A percentile compares a stretch with the other conserved stretches of the same genome.
Evolutionary conservation across 64 coral and sea anemone species (phyloP).

Genomic region (Cladopsammia gracilis): DNA sequence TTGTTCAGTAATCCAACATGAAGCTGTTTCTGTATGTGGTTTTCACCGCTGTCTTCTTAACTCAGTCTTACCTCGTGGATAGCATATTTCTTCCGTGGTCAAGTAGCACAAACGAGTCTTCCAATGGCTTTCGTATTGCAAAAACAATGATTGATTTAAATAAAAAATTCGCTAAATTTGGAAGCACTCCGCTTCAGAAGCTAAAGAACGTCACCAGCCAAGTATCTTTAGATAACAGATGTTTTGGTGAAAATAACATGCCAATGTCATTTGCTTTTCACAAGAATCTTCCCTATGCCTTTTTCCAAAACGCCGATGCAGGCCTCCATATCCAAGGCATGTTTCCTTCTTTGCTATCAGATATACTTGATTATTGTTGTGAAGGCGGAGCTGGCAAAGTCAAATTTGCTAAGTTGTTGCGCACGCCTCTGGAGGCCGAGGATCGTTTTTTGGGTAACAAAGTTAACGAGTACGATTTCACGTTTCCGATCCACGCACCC

Average conservation of each 20-base stretch:
- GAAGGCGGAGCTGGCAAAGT: constrained; percentile 34
- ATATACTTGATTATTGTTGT: constrained; percentile 59
- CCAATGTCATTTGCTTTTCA: constrained; percentile 69
- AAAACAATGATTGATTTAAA: background rate
- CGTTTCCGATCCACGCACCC: constrained; percentile 65
- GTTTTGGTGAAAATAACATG: background rate
- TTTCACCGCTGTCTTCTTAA: background rate
- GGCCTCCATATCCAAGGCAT: constrained; percentile 46
- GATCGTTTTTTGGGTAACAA: constrained; percentile 31
- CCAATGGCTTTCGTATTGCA: background rate
- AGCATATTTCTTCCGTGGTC: constrained; percentile 4
- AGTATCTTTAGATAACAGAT: constrained; percentile 64
- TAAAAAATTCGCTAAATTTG: background rate
- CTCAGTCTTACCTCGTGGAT: background rate
- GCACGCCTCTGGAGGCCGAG: constrained; percentile 9
- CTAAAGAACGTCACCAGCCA: constrained; percentile 60
- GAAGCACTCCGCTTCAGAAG: background rate
- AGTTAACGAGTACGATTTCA: constrained; percentile 58
- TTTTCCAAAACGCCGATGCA: background rate
- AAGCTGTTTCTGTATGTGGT: background rate
- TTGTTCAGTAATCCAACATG: background rate
- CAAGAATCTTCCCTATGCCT: constrained; percentile 52
- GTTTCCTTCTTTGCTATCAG: constrained; percentile 60
- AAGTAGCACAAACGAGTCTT: background rate
- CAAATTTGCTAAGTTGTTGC: constrained; percentile 41